Percentiles rank a stretch among this genome's conserved stretches.
Conservation (phyloP, 1,140 invertebrate species). For the Brachionus manjavacas region DNA sequence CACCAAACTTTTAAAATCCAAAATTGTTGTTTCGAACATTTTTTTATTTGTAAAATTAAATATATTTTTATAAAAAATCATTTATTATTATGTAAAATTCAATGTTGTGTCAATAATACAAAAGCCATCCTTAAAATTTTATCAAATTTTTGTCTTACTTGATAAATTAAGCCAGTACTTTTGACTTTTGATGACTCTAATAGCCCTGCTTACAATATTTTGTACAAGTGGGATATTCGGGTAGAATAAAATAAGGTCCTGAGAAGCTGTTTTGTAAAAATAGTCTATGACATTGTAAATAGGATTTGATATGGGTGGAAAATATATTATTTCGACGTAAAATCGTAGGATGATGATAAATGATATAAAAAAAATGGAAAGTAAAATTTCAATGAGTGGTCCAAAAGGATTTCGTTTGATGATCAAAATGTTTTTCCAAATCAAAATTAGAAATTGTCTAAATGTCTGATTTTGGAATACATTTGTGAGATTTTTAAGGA, state of each 20-base stretch:
- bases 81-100: too few species aligned
- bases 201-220: constrained; percentile 4
- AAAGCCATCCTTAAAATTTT: too few species aligned
- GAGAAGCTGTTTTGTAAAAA: constrained; percentile 3
- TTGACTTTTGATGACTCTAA: constrained; percentile 17
- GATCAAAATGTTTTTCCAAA: constrained; percentile 1
- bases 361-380: neutral
- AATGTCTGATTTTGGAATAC: neutral
- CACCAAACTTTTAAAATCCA: too few species aligned
- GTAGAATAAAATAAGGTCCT: constrained; percentile 22
- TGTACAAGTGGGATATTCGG: neutral
- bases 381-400: neutral
- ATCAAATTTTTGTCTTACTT: neutral
- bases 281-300: constrained; percentile 10
- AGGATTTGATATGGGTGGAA: neutral
- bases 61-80: too few species aligned
- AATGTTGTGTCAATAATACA: too few species aligned
- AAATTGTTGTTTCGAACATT: too few species aligned
- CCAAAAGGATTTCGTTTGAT: neutral
- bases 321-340: neutral
- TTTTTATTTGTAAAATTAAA: too few species aligned
- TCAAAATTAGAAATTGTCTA: neutral
- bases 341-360: neutral
- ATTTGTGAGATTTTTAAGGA: neutral
- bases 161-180: constrained; percentile 28